Base-by-base conservation (phyloP, 2,797 vertebrate genomes). In the Gallinago nigripennis region DNA sequence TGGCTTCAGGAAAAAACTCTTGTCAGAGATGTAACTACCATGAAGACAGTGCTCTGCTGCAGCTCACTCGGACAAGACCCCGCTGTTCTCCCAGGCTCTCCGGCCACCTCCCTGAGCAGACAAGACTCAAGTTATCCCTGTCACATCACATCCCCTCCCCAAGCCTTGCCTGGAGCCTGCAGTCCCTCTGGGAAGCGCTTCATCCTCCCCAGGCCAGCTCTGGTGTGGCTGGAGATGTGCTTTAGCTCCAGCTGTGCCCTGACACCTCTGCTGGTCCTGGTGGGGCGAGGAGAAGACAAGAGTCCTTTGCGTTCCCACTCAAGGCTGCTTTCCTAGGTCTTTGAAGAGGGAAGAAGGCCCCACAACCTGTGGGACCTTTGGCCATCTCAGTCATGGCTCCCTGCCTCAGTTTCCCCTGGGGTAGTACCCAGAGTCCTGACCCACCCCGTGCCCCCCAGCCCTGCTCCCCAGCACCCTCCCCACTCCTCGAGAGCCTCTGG, bases 401-500 rank as follows among this genome's bases (percentile, higher is more conserved):
- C 58, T 87, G 84, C 85, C 90, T 89, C 93, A 53, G 65, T 75
- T 93, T 90, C 86, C 77, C 41, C 18, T 50, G 0, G 0, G 31
- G 14, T 9, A 50, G 31, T 56, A 70, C 53, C 15, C 43, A 12
- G 20, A 53, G 11, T 27, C 24, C 21, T 37, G 48, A 17, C 1
- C 53, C 46, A 18, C 6, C 6, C 60, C 1, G 0, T 16, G 11
- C 2, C 12, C 31, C 25, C 12, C 43, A 2, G 30, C 68, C 45
- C 10, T 53, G 50, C 58, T 82, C 75, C 64, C 68, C 37, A 58
- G 46, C 79, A 27, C 51, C 7, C 5, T 86, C 53, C 50, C 24
- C 9, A 0, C 14, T 53, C 53, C 41, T 6, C 16, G 3, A 5
- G 54, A 91, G 33, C 25, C 28, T 25, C 84, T 30, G 35, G 35